Evolutionary conservation across 2,113 vertebrate species (phyloP), one percentile per base, ranked within the genome.

Genomic region (Coreoperca whiteheadi): DNA sequence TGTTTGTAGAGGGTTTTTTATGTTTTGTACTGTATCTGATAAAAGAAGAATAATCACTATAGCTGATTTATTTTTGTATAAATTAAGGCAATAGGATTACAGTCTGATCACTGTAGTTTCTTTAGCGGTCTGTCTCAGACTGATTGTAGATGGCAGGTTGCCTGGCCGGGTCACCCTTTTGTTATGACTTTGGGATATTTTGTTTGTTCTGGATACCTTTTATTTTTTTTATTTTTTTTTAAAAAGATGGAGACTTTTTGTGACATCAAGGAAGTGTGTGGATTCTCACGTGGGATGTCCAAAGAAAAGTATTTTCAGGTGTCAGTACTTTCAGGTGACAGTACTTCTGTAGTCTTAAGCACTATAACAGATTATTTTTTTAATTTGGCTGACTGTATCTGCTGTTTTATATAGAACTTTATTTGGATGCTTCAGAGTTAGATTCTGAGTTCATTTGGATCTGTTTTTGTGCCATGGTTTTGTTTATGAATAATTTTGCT

Each of bases 31-130:
- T 93, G 82, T 93, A 92, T 74, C 73, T 89, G 82, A 88, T 69
- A 64, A 79, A 71, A 83, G n/a, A 71, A 75, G 34, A 91, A 87
- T 21, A 75, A 81, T 90, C 90, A 88, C 91, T 91, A 91, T 89
- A 90, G 82, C 84, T 87, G 89, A 91, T 91, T 94, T 94, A 93
- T 95, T 94, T 94, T 94, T 93, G 74, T 94, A 93, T 88, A 77
- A 86, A 89, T 89, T 80, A 70, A 87, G 75, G 85, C 80, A 88
- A 92, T 86, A 91, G 79, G 81, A 87, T 89, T 91, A 90, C 84
- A 87, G 93, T 93, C 89, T 88, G 80, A 92, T 93, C 90, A 92
- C 94, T 94, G 90, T 90, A 89, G 76, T 84, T 85, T 91, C 67
- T 87, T 77, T 60, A 82, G 79, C 81, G 50, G 74, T 88, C 69